Base-by-base conservation (phyloP, 2,797 vertebrate genomes). In the Lacerta agilis region DNA sequence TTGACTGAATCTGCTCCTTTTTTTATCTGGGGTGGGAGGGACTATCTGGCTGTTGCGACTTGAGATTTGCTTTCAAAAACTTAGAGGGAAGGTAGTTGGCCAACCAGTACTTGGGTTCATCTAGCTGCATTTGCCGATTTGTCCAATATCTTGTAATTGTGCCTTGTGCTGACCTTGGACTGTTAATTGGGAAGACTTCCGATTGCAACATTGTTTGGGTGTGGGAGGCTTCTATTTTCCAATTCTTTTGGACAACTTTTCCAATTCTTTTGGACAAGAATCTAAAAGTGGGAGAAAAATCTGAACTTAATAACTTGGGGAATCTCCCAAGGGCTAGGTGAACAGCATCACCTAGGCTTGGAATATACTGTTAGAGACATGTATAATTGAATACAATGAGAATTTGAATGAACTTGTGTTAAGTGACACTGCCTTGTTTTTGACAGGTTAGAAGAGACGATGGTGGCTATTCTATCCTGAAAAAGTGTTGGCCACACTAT, bases 141-240 rank as follows among this genome's bases (percentile, higher is more conserved):
- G 82, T 90, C 89, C 86, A 90, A 69, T 71, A 76, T 38, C 36
- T 72, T 85, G 38, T 89, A 89, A 89, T 75, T 8, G 38, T 84
- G 78, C 83, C 73, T 87, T 71, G 36, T 87, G 89, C 61, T 55
- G 83, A 87, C 36, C 83, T 87, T 87, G 43, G 43, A 87, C 86
- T 71, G 20, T 41, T 69, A 55, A 38, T 80, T 69, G 89, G 78
- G 67, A 85, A 85, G 61, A 61, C 33, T 27, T 87, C 78, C 82
- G 72, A 76, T 64, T 75, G 64, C 77, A 76, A 61, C 23, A 45
- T 82, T 58, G 58, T 41, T 86, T 82, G 88, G 82, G 82, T 89
- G 83, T 75, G 79, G 88, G 79, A 86, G 78, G 71, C 71, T 66
- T 81, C 11, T 67, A 79, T 81, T 81, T 55, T 86, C 58, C 38